Evolutionary conservation across 1,140 invertebrate genomes (phyloP).

Genomic region (Drosophila hydei): DNA sequence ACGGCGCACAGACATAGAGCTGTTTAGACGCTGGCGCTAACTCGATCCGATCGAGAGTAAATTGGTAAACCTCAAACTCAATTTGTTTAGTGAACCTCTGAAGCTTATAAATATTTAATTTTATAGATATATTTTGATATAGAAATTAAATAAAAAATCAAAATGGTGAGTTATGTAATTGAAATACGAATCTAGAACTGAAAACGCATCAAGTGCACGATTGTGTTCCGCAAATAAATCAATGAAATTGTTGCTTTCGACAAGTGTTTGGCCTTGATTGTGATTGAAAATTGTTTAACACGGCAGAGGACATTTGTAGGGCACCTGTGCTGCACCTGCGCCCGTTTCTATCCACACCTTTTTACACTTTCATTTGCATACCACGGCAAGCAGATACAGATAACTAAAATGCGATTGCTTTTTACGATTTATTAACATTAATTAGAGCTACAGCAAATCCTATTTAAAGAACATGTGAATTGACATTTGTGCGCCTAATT

Average conservation of each 20-base stretch:
- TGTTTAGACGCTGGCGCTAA: slow-evolving; percentile 55
- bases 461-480: slow-evolving; percentile 20
- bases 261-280: slow-evolving; percentile 41
- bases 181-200: not conserved
- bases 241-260: slow-evolving; percentile 33
- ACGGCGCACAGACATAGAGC: slow-evolving; percentile 33
- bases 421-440: slow-evolving; percentile 8
- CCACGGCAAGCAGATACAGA: no score
- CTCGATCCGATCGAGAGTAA: slow-evolving; percentile 64
- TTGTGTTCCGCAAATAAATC: slow-evolving; percentile 25
- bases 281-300: slow-evolving; percentile 18
- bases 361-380: no score
- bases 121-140: slow-evolving; percentile 4
- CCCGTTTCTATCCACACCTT: no score
- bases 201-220: slow-evolving; percentile 2
- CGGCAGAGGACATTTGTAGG: slow-evolving; percentile 56
- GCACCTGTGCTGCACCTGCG: slow-evolving; percentile 2
- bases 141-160: not conserved
- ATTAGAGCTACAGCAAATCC: slow-evolving; percentile 6
- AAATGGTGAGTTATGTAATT: slow-evolving; percentile 37
- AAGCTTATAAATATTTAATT: slow-evolving; percentile 43
- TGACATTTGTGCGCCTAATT: slow-evolving; percentile 6
- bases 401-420: not conserved
- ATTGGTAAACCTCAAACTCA: slow-evolving; percentile 34
- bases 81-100: no score